These are phyloP conservation scores for Albula goreensis DNA, from an alignment of 2,113 vertebrate species.

Conservation along the genomic window DNA sequence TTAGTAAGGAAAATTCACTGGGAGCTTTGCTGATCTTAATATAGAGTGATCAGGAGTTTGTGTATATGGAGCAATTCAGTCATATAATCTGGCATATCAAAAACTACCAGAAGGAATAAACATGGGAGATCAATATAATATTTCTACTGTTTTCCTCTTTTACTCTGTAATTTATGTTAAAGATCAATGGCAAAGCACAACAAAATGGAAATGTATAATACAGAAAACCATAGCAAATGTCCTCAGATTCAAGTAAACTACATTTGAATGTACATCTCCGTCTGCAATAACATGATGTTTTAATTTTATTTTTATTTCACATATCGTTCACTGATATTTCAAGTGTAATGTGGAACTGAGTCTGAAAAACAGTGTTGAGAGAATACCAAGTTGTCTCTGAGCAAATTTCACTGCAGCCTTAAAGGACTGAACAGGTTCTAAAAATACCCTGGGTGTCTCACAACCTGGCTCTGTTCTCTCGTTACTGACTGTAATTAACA, in stretches of 20 bases:
- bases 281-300: neutral
- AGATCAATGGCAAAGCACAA: too few relatives aligned
- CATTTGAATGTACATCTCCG: neutral
- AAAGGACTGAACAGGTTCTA: constrained; percentile 63
- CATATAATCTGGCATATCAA: neutral
- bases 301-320: neutral
- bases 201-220: too few relatives aligned
- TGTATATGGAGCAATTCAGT: neutral
- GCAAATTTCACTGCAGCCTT: constrained; percentile 49
- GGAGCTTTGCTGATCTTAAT: neutral
- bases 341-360: neutral
- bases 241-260: too few relatives aligned
- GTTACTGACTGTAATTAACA: constrained; percentile 73
- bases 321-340: neutral
- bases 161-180: too few relatives aligned
- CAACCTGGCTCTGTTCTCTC: constrained; percentile 65
- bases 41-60: neutral
- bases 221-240: too few relatives aligned
- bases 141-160: neutral
- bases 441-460: constrained; percentile 65
- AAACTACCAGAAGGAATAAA: neutral
- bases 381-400: constrained; percentile 40
- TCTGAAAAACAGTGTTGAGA: neutral
- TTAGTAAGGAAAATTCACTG: too few relatives aligned
- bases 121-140: neutral